Evolutionary conservation across 1,140 invertebrate species (phyloP).

Genomic region (Papilio dardanus): DNA sequence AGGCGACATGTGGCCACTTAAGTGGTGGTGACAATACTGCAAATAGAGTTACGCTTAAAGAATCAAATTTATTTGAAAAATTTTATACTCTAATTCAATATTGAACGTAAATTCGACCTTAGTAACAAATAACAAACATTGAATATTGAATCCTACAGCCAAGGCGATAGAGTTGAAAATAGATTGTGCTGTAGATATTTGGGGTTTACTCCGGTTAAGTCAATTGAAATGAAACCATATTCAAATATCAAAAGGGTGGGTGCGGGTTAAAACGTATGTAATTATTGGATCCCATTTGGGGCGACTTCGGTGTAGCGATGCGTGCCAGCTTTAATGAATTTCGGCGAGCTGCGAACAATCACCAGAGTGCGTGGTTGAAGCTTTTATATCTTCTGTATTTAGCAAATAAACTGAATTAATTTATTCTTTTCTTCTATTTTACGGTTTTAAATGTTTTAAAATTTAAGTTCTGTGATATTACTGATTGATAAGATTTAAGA

Average conservation of each 20-base stretch:
- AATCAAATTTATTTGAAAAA: slow-evolving; percentile 63
- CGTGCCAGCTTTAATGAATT: slow-evolving; percentile 75
- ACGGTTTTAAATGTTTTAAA: not conserved
- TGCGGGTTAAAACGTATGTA: slow-evolving; percentile 79
- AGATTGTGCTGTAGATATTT: slow-evolving; percentile 32
- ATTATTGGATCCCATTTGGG: slow-evolving; percentile 72
- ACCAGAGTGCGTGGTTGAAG: slow-evolving; percentile 46
- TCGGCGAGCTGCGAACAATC: slow-evolving; percentile 51
- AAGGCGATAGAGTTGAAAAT: slow-evolving; percentile 37
- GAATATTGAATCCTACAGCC: slow-evolving; percentile 18
- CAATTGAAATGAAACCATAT: slow-evolving; percentile 75
- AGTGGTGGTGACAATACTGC: slow-evolving; percentile 80
- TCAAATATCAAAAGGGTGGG: slow-evolving; percentile 74
- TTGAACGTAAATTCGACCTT: slow-evolving; percentile 37
- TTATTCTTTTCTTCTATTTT: not conserved
- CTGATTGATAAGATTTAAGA: too few species aligned
- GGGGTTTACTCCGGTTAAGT: slow-evolving; percentile 58
- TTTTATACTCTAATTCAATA: slow-evolving; percentile 46
- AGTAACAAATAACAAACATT: not conserved
- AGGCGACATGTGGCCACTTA: slow-evolving; percentile 80
- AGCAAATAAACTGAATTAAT: slow-evolving; percentile 23
- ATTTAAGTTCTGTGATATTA: too few species aligned
- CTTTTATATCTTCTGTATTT: slow-evolving; percentile 34
- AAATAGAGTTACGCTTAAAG: slow-evolving; percentile 79
- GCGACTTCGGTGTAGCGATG: slow-evolving; percentile 59